Evolutionary conservation across 2,113 vertebrate genomes (phyloP).

Genomic region (Anthoscopus minutus): DNA sequence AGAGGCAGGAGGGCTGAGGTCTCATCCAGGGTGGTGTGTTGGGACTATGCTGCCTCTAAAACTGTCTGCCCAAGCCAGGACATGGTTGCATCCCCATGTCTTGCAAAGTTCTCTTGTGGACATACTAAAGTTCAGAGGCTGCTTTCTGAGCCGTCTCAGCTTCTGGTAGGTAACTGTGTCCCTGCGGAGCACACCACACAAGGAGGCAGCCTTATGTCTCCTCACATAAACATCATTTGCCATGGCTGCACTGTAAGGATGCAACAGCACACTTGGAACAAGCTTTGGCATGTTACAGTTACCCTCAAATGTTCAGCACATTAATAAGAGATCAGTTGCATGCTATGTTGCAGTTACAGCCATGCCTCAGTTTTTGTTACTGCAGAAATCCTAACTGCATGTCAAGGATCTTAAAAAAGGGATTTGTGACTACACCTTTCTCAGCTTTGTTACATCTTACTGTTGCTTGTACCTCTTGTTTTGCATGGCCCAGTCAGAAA

Average conservation of each 20-base stretch:
- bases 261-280: not conserved
- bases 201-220: not conserved
- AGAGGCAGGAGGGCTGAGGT: not conserved
- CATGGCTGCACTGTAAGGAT: not conserved
- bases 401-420: not conserved
- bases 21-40: not conserved
- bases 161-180: not conserved
- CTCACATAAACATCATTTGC: not conserved
- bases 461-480: not conserved
- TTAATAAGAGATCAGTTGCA: not conserved
- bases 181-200: not conserved
- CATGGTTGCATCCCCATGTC: fast-evolving
- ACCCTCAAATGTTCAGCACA: not conserved
- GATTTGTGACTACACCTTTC: not conserved
- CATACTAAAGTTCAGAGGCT: not conserved
- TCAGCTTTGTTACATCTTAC: not conserved
- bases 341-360: not conserved
- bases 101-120: not conserved
- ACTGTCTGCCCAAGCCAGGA: not conserved
- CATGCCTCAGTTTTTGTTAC: not conserved
- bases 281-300: not conserved
- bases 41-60: not conserved
- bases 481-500: not conserved
- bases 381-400: not conserved
- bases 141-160: not conserved